phyloP scores from a whole-genome alignment of 2,797 vertebrate genomes.

The Dermochelys coriacea region DNA sequence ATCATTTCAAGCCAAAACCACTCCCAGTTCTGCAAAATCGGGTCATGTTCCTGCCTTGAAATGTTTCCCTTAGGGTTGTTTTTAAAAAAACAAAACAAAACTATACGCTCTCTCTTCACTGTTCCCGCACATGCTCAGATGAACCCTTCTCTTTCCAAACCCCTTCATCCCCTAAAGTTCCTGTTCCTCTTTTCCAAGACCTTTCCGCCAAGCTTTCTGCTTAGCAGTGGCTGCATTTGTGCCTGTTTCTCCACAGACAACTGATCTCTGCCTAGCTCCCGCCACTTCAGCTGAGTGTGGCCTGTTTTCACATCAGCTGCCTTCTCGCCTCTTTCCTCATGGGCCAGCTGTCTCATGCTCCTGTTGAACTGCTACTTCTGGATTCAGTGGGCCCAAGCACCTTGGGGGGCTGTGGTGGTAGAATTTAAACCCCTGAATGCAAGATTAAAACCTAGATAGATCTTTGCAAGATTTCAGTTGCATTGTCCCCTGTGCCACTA shows the following conservation, averaged over 20 bases:
- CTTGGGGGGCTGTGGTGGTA: not conserved
- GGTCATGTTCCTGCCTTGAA: not conserved
- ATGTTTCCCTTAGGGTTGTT: accelerated
- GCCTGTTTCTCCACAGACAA: not conserved
- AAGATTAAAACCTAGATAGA: not conserved
- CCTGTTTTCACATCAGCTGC: not conserved
- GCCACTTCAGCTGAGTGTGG: accelerated
- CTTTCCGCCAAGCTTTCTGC: not conserved
- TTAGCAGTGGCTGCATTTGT: not conserved
- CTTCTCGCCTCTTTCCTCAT: not conserved
- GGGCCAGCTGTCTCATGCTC: not conserved
- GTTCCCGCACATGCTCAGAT: not conserved
- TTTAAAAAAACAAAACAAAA: not conserved
- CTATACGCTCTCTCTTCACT: accelerated
- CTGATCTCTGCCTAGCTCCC: not conserved
- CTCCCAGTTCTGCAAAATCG: not conserved
- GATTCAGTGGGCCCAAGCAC: not conserved
- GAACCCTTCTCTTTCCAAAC: not conserved
- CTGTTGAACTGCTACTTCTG: not conserved
- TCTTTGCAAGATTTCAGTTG: not conserved
- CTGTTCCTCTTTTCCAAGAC: not conserved
- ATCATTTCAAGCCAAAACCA: not conserved
- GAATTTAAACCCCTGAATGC: not conserved
- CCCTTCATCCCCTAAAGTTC: not conserved
- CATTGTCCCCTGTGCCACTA: not conserved